Percentiles rank a stretch among this genome's conserved stretches.
phyloP scores from a whole-genome alignment of 2,113 vertebrate genomes.

The Mugil cephalus region DNA sequence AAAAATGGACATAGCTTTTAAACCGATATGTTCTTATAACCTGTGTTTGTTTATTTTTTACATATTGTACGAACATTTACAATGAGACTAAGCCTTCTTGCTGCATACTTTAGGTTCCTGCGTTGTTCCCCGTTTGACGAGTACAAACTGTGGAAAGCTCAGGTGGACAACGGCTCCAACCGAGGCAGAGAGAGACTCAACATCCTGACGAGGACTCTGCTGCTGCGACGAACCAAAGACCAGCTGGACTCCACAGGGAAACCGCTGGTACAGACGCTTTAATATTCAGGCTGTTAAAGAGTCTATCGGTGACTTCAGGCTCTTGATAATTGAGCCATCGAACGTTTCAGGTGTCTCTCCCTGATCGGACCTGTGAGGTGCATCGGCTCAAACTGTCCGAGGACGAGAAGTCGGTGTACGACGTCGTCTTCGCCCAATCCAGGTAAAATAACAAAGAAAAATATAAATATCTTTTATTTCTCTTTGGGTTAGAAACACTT shows the following conservation, averaged over 20 bases:
- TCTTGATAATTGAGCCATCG: not conserved
- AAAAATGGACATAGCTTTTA: too few relatives aligned
- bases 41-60: too few relatives aligned
- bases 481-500: too few relatives aligned
- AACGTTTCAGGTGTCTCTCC: slow-evolving; percentile 87
- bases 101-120: slow-evolving; percentile 86
- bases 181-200: slow-evolving; percentile 92
- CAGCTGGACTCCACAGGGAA: slow-evolving; percentile 89
- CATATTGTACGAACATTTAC: too few relatives aligned
- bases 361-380: slow-evolving; percentile 84
- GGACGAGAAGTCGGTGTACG: slow-evolving; percentile 91
- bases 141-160: slow-evolving; percentile 93
- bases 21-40: too few relatives aligned
- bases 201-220: slow-evolving; percentile 90
- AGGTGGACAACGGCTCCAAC: slow-evolving; percentile 93
- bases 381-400: slow-evolving; percentile 90
- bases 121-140: slow-evolving; percentile 95
- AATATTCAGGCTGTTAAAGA: not conserved
- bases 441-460: slow-evolving; percentile 87
- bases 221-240: slow-evolving; percentile 92
- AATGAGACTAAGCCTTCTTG: too few relatives aligned
- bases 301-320: too few relatives aligned
- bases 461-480: not conserved
- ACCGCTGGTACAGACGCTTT: slow-evolving; percentile 87
- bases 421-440: slow-evolving; percentile 91